phyloP scores from a whole-genome alignment of 2,113 vertebrate genomes.

The Podarcis muralis region DNA sequence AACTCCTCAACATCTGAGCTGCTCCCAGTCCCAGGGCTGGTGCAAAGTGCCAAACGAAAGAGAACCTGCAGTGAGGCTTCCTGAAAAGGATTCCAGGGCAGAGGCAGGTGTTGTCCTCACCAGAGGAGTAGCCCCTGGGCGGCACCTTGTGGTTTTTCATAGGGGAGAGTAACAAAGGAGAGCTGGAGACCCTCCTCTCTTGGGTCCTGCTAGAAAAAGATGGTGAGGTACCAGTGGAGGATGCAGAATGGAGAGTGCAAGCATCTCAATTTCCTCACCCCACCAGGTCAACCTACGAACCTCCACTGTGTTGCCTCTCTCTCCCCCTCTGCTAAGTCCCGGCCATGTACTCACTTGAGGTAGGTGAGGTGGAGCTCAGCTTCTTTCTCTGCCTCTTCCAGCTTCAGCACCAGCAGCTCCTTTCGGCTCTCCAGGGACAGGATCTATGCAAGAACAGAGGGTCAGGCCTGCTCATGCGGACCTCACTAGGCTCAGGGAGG shows the following conservation, averaged over 20 bases:
- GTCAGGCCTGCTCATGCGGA: background rate
- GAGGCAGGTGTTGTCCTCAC: background rate
- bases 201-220: background rate
- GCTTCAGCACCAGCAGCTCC: slow-evolving; percentile 80
- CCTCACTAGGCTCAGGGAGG: background rate
- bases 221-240: too few species aligned
- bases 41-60: background rate
- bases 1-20: too few species aligned
- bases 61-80: background rate
- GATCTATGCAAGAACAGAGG: slow-evolving; percentile 69
- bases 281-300: background rate
- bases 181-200: background rate
- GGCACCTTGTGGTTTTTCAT: background rate
- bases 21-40: background rate
- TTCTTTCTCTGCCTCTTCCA: slow-evolving; percentile 86
- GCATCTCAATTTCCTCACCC: background rate
- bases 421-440: slow-evolving; percentile 85
- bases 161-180: background rate
- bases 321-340: background rate
- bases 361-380: slow-evolving; percentile 85
- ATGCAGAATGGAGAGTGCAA: background rate
- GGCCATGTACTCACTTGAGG: slow-evolving; percentile 72
- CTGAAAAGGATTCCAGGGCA: rapidly evolving
- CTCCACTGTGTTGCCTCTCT: background rate
- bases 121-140: background rate